Conservation (phyloP, 2,888 invertebrate species). For the Chromoteleia sp. region DNA sequence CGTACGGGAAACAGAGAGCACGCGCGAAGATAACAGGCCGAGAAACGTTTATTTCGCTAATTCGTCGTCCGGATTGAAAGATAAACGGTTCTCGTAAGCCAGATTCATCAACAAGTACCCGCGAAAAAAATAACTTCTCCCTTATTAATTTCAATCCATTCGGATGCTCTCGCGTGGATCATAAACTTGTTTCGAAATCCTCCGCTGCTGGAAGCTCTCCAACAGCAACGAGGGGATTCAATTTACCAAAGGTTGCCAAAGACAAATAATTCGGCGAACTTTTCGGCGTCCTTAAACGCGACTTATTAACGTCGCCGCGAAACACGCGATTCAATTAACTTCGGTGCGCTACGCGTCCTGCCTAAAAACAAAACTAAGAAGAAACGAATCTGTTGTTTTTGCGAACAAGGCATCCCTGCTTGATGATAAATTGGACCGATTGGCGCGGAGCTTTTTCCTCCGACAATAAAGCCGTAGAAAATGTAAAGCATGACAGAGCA, state of each 20-base stretch:
- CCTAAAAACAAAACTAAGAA: slow-evolving; percentile 23
- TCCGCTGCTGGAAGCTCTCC: slow-evolving; percentile 54
- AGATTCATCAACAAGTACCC: slow-evolving; percentile 48
- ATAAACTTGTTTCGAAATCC: slow-evolving; percentile 46
- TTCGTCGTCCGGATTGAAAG: not conserved
- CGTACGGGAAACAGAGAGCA: too few species aligned
- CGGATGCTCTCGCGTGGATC: slow-evolving; percentile 15
- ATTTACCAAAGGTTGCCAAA: slow-evolving; percentile 26
- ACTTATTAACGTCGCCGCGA: slow-evolving; percentile 28
- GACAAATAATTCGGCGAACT: slow-evolving; percentile 31
- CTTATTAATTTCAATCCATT: slow-evolving; percentile 52
- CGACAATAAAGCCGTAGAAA: slow-evolving; percentile 54
- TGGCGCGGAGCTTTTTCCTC: slow-evolving; percentile 39
- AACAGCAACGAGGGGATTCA: slow-evolving; percentile 44
- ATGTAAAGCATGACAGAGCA: slow-evolving; percentile 57
- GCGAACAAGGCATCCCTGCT: not conserved
- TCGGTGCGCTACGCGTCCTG: not conserved
- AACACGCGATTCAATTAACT: slow-evolving; percentile 48
- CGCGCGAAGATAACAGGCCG: too few species aligned
- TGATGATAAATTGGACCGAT: slow-evolving; percentile 47
- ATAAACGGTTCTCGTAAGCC: slow-evolving; percentile 16
- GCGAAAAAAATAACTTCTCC: slow-evolving; percentile 1
- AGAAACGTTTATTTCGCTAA: too few species aligned
- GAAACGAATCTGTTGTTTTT: slow-evolving; percentile 21
- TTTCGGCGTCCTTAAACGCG: slow-evolving; percentile 10